A percentile compares a stretch with the other conserved stretches of the same genome.
Evolutionary conservation across 2,888 invertebrate species (phyloP).

Genomic region (Coecobrya sp.): DNA sequence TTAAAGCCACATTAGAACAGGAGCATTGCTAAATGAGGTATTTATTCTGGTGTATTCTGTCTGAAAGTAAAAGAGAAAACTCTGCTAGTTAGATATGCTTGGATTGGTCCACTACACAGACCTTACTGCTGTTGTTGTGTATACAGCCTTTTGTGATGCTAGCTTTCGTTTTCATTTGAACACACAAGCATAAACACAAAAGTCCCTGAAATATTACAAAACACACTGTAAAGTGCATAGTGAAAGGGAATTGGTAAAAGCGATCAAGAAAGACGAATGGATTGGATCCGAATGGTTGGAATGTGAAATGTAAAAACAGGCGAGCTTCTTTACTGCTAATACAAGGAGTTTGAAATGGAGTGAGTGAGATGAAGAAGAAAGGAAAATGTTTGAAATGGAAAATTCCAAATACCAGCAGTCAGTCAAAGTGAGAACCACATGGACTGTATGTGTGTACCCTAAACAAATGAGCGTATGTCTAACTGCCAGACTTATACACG

Average conservation of each 20-base stretch:
- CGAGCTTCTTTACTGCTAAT: neutral
- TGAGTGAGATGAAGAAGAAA: neutral
- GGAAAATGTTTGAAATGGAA: conserved; percentile 16
- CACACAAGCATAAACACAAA: neutral
- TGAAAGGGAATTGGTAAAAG: neutral
- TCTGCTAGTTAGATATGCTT: conserved; percentile 24
- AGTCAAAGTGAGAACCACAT: conserved; percentile 3
- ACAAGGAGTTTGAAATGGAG: neutral
- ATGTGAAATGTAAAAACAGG: neutral
- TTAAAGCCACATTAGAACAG: neutral
- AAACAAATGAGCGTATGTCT: neutral
- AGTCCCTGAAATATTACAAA: neutral
- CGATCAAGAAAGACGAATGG: conserved; percentile 29
- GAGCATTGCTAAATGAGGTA: neutral
- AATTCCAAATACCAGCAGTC: neutral
- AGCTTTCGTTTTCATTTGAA: neutral
- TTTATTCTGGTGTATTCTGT: neutral
- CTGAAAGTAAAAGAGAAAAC: conserved; percentile 6
- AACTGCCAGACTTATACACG: neutral
- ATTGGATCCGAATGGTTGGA: conserved; percentile 46
- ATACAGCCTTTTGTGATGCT: neutral
- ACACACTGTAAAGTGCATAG: neutral
- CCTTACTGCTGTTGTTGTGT: neutral
- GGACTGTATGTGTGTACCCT: neutral
- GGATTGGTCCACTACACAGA: neutral